A percentile compares a stretch with the other conserved stretches of the same genome.
These are phyloP conservation scores for Catostomus latipinnis DNA, from an alignment of 2,797 vertebrate species.

Conservation along the genomic window DNA sequence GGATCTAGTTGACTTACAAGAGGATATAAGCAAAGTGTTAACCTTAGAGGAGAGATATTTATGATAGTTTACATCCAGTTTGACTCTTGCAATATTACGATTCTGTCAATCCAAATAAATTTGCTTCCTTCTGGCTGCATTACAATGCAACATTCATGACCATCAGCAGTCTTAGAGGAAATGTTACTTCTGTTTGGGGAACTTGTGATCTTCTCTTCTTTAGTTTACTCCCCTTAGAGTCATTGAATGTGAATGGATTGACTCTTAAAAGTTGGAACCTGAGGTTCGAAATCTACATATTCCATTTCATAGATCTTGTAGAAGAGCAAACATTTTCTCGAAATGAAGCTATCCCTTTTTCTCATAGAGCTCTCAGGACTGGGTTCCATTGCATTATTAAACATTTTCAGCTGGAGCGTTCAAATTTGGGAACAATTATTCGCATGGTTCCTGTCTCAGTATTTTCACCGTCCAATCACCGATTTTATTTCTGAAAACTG, in stretches of 20 bases:
- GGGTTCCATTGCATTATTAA: conserved; percentile 32
- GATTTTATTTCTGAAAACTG: no score
- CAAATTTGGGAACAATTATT: no score
- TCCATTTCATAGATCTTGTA: conserved; percentile 8
- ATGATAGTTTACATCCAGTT: background rate
- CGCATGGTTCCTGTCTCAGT: no score
- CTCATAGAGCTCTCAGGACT: conserved; percentile 7
- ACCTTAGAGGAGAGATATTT: background rate
- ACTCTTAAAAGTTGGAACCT: background rate
- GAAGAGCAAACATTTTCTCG: conserved; percentile 10
- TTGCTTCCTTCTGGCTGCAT: no score
- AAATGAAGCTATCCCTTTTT: conserved; percentile 10
- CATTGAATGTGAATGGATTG: background rate
- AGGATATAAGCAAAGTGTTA: background rate
- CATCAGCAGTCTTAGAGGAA: background rate
- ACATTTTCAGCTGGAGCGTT: background rate
- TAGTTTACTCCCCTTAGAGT: background rate
- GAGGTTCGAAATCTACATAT: background rate
- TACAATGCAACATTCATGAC: background rate
- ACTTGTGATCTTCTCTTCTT: background rate
- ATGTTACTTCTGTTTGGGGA: background rate
- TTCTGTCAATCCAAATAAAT: no score
- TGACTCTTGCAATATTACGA: background rate
- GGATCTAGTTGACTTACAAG: background rate
- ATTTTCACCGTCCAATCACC: no score